Percentiles rank a stretch among this genome's conserved stretches.
Conservation (phyloP, 1,140 invertebrate species). For the Bilobella aurantiaca region DNA sequence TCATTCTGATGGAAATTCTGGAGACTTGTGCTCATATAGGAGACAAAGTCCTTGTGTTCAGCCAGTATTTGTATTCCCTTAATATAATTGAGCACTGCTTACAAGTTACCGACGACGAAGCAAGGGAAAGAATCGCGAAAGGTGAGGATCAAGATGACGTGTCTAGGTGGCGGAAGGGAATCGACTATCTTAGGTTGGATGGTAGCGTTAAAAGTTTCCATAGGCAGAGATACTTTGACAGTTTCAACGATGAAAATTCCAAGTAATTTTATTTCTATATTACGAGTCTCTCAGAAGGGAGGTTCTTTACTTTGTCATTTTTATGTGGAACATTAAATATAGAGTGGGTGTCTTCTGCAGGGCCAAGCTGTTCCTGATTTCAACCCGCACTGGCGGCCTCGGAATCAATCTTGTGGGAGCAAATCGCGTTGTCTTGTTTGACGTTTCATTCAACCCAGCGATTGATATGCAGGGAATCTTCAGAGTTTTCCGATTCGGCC, state of each 20-base stretch:
- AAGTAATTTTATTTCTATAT: no score
- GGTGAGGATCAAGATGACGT: background rate
- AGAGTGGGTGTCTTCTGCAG: no score
- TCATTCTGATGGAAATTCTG: slow-evolving; percentile 40
- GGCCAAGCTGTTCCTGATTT: slow-evolving; percentile 54
- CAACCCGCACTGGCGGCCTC: slow-evolving; percentile 86
- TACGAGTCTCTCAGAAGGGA: no score
- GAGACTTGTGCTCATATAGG: slow-evolving; percentile 41
- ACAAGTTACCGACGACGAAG: slow-evolving; percentile 18
- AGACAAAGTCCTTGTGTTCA: slow-evolving; percentile 80
- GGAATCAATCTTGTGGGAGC: slow-evolving; percentile 92
- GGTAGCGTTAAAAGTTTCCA: no score
- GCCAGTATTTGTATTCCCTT: slow-evolving; percentile 87
- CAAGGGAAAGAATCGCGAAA: background rate
- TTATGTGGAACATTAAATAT: no score
- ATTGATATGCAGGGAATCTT: slow-evolving; percentile 98
- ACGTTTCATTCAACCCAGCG: slow-evolving; percentile 96
- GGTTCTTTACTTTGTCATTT: no score
- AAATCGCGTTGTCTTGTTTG: slow-evolving; percentile 93
- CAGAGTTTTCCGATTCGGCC: slow-evolving; percentile 83
- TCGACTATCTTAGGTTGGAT: background rate
- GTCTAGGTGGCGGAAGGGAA: background rate
- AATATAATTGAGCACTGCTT: slow-evolving; percentile 81
- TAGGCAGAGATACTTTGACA: background rate
- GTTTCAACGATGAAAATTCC: background rate